Conservation (phyloP, 2,888 invertebrate species). For the Xestoiulus laeticollis region DNA sequence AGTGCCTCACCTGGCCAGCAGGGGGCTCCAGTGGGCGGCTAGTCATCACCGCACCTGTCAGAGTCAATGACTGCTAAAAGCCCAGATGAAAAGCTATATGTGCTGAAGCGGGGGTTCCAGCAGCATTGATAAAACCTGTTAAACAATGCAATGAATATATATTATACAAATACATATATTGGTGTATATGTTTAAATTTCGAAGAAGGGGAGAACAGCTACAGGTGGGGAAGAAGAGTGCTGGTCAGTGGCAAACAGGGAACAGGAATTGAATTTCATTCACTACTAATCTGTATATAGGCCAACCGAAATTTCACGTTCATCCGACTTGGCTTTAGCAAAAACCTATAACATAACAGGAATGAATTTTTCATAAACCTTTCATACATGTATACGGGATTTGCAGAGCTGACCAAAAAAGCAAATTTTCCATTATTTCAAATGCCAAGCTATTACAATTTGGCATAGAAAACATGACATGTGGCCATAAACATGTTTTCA, state of each 20-base stretch:
- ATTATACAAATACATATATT: neutral
- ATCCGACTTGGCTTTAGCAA: no score
- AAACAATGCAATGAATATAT: neutral
- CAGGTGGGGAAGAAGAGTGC: neutral
- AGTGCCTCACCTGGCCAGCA: conserved; percentile 37
- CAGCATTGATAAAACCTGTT: neutral
- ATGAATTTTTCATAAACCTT: no score
- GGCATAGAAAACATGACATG: no score
- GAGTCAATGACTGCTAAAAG: conserved; percentile 37
- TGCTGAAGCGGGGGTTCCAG: neutral
- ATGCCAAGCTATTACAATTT: no score
- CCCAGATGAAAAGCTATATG: neutral
- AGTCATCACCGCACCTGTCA: neutral
- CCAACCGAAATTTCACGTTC: neutral
- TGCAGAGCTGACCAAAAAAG: no score
- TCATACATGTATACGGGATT: no score
- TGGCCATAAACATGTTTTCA: no score
- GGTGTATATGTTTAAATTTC: neutral
- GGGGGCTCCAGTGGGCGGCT: conserved; percentile 29
- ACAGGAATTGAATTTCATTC: neutral
- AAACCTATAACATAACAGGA: no score
- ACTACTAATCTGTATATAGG: neutral
- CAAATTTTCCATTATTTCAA: no score
- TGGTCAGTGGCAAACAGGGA: neutral
- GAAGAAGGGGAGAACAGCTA: neutral